Conservation (phyloP, 2,113 vertebrate species). For the Trematocara macrostoma region DNA sequence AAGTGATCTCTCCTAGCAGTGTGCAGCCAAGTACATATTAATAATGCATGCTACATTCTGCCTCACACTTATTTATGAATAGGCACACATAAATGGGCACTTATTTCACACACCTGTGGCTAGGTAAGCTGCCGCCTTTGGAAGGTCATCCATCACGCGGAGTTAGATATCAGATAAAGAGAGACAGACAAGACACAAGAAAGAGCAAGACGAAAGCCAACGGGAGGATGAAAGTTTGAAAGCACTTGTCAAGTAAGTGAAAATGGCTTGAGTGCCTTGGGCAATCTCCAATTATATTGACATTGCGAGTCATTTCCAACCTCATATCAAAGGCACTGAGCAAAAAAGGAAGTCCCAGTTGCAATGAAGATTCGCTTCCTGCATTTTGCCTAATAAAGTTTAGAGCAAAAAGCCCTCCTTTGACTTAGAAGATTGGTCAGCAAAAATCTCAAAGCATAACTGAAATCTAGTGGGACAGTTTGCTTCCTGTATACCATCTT, state of each 20-base stretch:
- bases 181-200: background rate
- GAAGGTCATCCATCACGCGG: constrained; percentile 19
- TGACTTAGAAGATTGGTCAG: background rate
- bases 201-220: background rate
- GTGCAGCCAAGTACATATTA: constrained; percentile 30
- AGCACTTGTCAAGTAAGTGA: background rate
- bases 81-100: background rate
- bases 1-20: constrained; percentile 1
- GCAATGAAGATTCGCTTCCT: background rate
- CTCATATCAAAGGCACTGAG: constrained; percentile 2
- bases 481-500: background rate
- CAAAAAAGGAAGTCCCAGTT: constrained; percentile 6
- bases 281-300: constrained; percentile 25
- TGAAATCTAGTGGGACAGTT: background rate
- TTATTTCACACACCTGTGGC: constrained; percentile 29
- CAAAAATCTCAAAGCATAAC: background rate
- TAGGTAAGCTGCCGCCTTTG: constrained; percentile 18
- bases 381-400: background rate
- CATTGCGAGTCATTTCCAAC: background rate
- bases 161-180: background rate
- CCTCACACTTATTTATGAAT: constrained; percentile 35
- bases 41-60: constrained; percentile 49
- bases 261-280: constrained; percentile 5
- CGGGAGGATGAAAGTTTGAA: background rate
- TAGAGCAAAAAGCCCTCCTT: background rate